Conservation (phyloP, 2,888 invertebrate species). For the Drosophila birchii region DNA sequence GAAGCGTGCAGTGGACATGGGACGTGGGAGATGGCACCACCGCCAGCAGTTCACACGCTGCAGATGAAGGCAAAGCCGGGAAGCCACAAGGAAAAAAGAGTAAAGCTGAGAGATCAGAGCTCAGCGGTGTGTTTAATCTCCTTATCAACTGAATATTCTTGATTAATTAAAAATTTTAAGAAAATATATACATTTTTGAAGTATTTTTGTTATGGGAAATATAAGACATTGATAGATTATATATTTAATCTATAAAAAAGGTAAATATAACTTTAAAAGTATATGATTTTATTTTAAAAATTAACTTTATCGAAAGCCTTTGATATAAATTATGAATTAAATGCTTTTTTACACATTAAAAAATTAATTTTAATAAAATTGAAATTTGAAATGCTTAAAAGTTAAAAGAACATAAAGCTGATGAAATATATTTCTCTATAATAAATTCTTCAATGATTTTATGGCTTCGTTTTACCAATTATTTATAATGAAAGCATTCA, state of each 20-base stretch:
- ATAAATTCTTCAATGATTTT: neutral
- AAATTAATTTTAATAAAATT: neutral
- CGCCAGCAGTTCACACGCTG: constrained; percentile 66
- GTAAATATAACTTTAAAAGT: neutral
- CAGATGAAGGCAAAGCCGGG: constrained; percentile 48
- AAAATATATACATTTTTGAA: neutral
- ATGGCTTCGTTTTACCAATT: neutral
- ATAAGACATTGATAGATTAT: neutral
- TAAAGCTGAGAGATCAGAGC: constrained; percentile 8
- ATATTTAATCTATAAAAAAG: neutral
- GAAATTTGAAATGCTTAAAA: neutral
- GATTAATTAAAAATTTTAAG: neutral
- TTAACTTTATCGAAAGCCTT: neutral
- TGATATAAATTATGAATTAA: neutral
- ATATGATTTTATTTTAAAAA: neutral
- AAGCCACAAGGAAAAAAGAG: constrained; percentile 39
- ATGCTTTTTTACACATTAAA: neutral
- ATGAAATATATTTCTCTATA: neutral
- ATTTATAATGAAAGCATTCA: constrained; percentile 2
- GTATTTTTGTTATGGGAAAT: neutral
- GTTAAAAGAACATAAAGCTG: neutral
- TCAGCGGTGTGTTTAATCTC: constrained; percentile 6
- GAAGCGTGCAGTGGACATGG: constrained; percentile 47
- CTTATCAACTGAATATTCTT: neutral
- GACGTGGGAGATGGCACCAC: constrained; percentile 24